phyloP scores from a whole-genome alignment of 2,888 invertebrate species.

The Lithophane ornitopus region DNA sequence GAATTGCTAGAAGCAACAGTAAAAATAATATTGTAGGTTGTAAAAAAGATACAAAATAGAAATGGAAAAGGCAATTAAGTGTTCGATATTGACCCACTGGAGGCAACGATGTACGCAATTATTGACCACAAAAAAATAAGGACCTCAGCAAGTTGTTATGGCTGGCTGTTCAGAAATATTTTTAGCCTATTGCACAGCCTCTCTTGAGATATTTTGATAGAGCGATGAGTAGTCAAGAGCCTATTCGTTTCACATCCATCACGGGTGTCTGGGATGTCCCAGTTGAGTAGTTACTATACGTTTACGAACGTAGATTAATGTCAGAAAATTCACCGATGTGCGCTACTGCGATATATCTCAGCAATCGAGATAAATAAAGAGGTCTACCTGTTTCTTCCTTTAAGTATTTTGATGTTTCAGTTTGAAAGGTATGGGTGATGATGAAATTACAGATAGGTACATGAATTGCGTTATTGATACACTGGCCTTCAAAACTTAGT shows the following conservation, averaged over 20 bases:
- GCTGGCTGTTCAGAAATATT: conserved; percentile 56
- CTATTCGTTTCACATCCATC: conserved; percentile 76
- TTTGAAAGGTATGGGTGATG: neutral
- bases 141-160: conserved; percentile 38
- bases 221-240: conserved; percentile 72
- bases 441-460: neutral
- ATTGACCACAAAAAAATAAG: conserved; percentile 47
- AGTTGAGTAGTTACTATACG: conserved; percentile 65
- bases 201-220: conserved; percentile 71
- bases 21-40: neutral
- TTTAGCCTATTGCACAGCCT: conserved; percentile 66
- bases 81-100: conserved; percentile 14
- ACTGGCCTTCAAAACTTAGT: too few relatives aligned
- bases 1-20: neutral
- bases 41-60: conserved; percentile 10
- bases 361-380: conserved; percentile 26
- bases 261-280: conserved; percentile 65
- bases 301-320: conserved; percentile 61
- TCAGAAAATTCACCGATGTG: conserved; percentile 36
- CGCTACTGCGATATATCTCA: conserved; percentile 16
- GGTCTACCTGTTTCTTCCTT: conserved; percentile 6
- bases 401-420: neutral
- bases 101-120: conserved; percentile 11
- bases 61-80: conserved; percentile 12
- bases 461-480: neutral